A percentile compares a stretch with the other conserved stretches of the same genome.
Conservation (phyloP, 2,797 vertebrate genomes). For the Coilia nasus region DNA sequence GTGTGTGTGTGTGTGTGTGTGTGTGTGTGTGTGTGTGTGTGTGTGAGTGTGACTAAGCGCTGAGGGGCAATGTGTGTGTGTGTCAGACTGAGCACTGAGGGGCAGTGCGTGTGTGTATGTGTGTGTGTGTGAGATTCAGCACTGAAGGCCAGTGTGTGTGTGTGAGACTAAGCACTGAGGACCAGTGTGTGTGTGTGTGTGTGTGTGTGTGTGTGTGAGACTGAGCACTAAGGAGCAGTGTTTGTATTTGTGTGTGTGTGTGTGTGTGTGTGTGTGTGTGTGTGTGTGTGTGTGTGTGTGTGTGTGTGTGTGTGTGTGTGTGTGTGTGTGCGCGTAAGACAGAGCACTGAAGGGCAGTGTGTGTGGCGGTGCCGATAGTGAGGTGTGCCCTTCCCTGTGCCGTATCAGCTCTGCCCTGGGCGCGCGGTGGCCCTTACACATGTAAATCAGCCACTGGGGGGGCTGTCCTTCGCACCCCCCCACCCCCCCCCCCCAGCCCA, state of each 20-base stretch:
- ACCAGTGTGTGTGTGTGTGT: no score
- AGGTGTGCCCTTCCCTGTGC: neutral
- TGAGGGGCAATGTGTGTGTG: neutral
- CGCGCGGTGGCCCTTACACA: conserved; percentile 39
- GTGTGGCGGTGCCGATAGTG: neutral
- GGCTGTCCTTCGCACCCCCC: neutral
- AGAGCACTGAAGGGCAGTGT: neutral
- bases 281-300: neutral
- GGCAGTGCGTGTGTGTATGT: neutral
- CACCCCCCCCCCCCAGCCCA: neutral
- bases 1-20: no score
- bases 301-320: no score
- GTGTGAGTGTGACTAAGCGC: neutral
- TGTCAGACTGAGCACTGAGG: neutral
- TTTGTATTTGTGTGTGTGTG: no score
- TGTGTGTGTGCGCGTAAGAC: neutral
- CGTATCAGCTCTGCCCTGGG: conserved; percentile 54
- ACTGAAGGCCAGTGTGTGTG: no score
- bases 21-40: no score
- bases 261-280: neutral
- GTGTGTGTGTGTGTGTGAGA: no score
- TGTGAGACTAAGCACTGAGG: conserved; percentile 28
- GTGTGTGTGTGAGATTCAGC: no score
- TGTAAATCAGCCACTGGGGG: conserved; percentile 40
- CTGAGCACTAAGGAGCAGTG: no score